Base-by-base conservation (phyloP, 2,888 invertebrate species). In the Cephonodes hylas region DNA sequence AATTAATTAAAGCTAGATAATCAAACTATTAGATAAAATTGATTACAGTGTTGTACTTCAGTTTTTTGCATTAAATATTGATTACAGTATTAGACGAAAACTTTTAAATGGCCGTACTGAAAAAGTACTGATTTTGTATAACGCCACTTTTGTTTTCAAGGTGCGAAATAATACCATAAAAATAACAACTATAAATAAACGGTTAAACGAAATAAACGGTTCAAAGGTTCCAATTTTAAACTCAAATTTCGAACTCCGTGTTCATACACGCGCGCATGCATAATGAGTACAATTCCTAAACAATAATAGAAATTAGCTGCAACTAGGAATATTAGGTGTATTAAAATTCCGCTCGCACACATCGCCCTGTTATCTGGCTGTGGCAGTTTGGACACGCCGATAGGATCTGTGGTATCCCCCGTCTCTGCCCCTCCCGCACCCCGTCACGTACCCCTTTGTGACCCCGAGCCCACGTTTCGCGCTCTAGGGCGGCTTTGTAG, bases 351-450 rank as follows among this genome's bases (percentile, higher is more conserved):
- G 73, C 10, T 58, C 81, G 75, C 84, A 83, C 85, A 84, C 84
- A 81, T 77, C 77, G 73, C 73, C 70, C 65, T 71, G 80, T 85
- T 89, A 89, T 90, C 91, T 86, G 87, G 83, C 82, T 84, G 83
- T 83, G 88, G 87, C 88, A 86, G 88, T 87, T 88, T 84, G 83
- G 87, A 83, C 83, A 81, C 76, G 77, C 76, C 68, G 90, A 91
- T 89, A 87, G 69, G 72, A 90, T 89, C 90, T 79, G 76, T 71
- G 75, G 72, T 69, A 67, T 76, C 81, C 74, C 77, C 71, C 72
- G 5, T 27, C 10, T 7, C 18, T 27, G 68, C 74, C 73, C 74
- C 69, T 70, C 62, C 65, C 71, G 60, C 67, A 59, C 58, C 63
- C 67, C n/a, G n/a, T n/a, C 64, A 65, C 68, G 44, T 63, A 67